phyloP scores from a whole-genome alignment of 2,113 vertebrate species.

The Etheostoma spectabile region DNA sequence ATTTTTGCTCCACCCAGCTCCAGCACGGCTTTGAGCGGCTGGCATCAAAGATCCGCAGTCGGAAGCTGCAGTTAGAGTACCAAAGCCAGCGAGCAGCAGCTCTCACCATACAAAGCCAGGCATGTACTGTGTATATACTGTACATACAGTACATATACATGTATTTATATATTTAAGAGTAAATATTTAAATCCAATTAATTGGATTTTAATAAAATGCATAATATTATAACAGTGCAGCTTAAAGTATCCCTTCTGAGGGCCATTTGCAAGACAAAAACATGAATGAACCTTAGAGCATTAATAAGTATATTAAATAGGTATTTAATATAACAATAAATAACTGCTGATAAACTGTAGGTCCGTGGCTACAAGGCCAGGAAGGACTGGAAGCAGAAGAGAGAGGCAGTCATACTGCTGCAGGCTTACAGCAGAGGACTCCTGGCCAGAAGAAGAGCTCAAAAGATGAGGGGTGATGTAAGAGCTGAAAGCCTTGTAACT shows the following conservation, averaged over 20 bases:
- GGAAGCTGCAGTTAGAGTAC: conserved; percentile 76
- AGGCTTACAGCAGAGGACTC: conserved; percentile 86
- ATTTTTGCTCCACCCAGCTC: conserved; percentile 72
- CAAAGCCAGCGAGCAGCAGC: conserved; percentile 62
- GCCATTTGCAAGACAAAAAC: background rate
- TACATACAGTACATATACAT: no score
- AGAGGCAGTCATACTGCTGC: conserved; percentile 83
- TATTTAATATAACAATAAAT: background rate
- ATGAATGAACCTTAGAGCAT: background rate
- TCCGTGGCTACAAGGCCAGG: conserved; percentile 85
- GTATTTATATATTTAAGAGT: no score
- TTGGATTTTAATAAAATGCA: background rate
- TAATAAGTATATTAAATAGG: background rate
- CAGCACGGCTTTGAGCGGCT: conserved; percentile 87
- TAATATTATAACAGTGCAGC: no score
- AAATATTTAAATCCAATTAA: background rate
- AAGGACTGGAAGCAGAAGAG: conserved; percentile 77
- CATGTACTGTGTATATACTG: conserved; percentile 19
- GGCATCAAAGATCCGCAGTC: conserved; percentile 84
- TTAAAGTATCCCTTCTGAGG: background rate
- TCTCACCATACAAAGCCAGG: conserved; percentile 84
- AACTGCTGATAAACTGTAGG: conserved; percentile 45
- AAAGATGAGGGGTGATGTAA: conserved; percentile 78
- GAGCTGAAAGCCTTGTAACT: conserved; percentile 1
- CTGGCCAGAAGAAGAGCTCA: conserved; percentile 76